Evolutionary conservation across 1,140 invertebrate genomes (phyloP).

Genomic region (Drosophila simulans): DNA sequence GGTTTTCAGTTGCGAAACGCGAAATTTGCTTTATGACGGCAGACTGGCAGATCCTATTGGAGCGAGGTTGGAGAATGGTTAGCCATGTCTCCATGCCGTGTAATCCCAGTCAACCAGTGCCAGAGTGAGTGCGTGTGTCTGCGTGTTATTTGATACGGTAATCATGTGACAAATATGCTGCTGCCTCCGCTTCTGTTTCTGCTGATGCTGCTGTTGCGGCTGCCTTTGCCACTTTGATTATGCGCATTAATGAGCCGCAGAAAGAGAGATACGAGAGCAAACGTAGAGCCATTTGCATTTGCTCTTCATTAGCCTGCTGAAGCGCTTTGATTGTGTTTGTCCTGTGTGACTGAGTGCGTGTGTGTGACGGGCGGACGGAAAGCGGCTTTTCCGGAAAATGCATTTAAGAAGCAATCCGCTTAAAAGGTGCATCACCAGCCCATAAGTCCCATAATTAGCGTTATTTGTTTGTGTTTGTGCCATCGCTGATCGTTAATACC

Average conservation of each 20-base stretch:
- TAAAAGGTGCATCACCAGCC: conserved; percentile 39
- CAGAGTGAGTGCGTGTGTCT: conserved; percentile 12
- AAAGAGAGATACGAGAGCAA: conserved; percentile 4
- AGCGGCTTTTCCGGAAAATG: conserved; percentile 65
- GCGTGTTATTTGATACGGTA: conserved; percentile 72
- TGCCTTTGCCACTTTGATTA: conserved; percentile 67
- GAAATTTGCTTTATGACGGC: conserved; percentile 52
- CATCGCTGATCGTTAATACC: neutral
- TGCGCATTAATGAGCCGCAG: conserved; percentile 72
- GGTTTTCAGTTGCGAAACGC: conserved; percentile 52
- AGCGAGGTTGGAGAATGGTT: conserved; percentile 4
- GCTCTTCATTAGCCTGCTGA: conserved; percentile 68
- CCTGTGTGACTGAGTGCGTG: conserved; percentile 14
- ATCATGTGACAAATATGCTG: conserved; percentile 78
- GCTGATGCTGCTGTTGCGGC: conserved; percentile 9
- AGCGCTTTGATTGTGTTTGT: conserved; percentile 65
- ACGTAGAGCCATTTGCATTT: conserved; percentile 60
- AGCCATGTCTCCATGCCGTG: conserved; percentile 38
- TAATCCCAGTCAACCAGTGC: conserved; percentile 33
- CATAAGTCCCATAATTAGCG: conserved; percentile 65
- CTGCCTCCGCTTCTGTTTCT: conserved; percentile 27
- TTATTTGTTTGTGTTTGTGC: conserved; percentile 19
- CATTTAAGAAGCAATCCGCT: conserved; percentile 52
- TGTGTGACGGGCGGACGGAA: conserved; percentile 28
- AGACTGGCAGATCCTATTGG: conserved; percentile 21